Evolutionary conservation across 2,797 vertebrate genomes (phyloP).

Genomic region (Lepilemur ruficaudatus): DNA sequence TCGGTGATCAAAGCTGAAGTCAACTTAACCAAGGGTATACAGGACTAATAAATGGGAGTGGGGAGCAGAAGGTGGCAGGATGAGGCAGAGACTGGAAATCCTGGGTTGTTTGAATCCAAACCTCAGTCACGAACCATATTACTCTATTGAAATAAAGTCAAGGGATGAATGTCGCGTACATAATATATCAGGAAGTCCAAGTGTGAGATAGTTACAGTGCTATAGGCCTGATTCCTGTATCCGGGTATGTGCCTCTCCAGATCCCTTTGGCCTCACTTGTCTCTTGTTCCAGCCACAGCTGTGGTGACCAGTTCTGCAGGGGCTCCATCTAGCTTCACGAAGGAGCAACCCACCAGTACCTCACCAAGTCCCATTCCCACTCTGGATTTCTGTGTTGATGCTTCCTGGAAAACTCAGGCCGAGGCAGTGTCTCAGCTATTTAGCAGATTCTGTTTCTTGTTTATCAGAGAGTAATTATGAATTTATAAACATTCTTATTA

Average conservation of each 20-base stretch:
- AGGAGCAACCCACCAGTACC: too few species aligned
- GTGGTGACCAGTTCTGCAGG: background rate
- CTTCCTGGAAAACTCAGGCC: background rate
- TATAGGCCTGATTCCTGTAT: background rate
- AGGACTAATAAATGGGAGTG: background rate
- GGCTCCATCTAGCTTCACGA: background rate
- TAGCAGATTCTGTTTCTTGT: background rate
- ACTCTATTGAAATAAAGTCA: background rate
- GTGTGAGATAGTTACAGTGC: background rate
- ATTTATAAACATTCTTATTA: background rate
- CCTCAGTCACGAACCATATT: background rate
- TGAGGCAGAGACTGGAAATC: background rate
- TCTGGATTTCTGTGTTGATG: background rate
- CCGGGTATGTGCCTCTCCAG: background rate
- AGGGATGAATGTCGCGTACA: background rate
- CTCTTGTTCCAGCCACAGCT: background rate
- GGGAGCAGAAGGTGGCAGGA: background rate
- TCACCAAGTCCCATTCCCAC: background rate
- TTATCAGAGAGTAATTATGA: constrained; percentile 13
- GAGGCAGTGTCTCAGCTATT: background rate
- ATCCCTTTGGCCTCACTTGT: background rate
- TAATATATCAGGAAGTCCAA: background rate
- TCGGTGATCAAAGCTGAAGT: constrained; percentile 12
- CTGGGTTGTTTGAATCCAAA: background rate
- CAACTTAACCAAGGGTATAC: background rate